These are phyloP conservation scores for Podiceps cristatus DNA, from an alignment of 2,113 vertebrate genomes.

Conservation along the genomic window DNA sequence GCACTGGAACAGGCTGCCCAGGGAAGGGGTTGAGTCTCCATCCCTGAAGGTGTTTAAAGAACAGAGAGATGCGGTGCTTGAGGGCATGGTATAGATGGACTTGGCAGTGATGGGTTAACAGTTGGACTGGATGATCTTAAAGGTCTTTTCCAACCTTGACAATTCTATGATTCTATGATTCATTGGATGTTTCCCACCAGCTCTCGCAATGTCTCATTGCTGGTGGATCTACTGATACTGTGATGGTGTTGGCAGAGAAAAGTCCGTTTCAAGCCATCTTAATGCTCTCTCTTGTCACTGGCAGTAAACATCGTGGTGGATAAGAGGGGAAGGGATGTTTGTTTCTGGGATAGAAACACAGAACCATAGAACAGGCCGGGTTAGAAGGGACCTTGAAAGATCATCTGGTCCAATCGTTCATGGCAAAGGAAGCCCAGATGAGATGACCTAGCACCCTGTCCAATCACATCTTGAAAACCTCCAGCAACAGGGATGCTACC, in stretches of 20 bases:
- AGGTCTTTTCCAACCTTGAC: too few species aligned
- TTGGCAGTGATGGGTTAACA: too few species aligned
- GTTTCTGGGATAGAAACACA: background rate
- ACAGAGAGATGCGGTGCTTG: too few species aligned
- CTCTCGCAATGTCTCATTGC: fast-evolving
- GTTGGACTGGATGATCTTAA: too few species aligned
- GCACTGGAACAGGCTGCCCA: too few species aligned
- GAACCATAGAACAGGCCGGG: background rate
- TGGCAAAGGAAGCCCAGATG: background rate
- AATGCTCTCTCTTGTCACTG: background rate
- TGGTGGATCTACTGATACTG: background rate
- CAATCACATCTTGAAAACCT: fast-evolving
- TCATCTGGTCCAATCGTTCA: fast-evolving
- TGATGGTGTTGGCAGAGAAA: background rate
- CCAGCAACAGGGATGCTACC: background rate
- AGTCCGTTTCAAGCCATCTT: background rate
- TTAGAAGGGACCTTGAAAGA: background rate
- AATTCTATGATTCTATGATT: too few species aligned
- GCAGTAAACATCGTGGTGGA: fast-evolving
- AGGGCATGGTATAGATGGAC: too few species aligned
- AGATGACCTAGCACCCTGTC: background rate
- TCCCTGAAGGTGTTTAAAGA: too few species aligned
- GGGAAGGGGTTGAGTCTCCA: too few species aligned
- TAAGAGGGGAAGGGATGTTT: background rate
- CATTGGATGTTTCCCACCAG: background rate